Base-by-base conservation (phyloP, 2,113 vertebrate species). In the Carollia perspicillata region DNA sequence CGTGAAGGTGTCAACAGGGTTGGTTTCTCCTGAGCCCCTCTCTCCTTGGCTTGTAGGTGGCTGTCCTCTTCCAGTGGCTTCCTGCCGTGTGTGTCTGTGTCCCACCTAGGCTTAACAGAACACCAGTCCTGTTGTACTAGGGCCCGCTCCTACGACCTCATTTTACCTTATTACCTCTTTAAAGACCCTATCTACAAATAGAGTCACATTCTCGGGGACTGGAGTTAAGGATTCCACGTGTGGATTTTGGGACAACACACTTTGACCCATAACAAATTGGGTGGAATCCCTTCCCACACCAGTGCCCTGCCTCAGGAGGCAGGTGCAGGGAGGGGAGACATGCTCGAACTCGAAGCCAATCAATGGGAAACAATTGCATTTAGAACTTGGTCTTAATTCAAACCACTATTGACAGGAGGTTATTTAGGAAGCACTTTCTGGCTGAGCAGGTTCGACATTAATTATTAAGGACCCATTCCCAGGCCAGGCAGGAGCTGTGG, bases 401-500 rank as follows among this genome's bases (percentile, higher is more conserved):
- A 97, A 95, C 88, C 51, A 47, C 86, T 98, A 97, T 98, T 96
- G 97, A 95, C 92, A 97, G 60, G 40, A 90, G 74, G 74, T 97
- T 98, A 97, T 98, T 98, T 97, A 98, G 96, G 91, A 98, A 97
- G 90, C 97, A 75, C 95, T 97, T 97, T 97, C 94, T 97, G 93
- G 78, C 90, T 16, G 96, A 84, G 44, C 5, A 3, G 63, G 42
- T 33, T n/a, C 79, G 28, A 20, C n/a, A 98, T 97, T 97, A 97
- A 98, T 97, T 98, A 98, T 98, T 98, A 96, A 98, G 96, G 96
- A 95, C 78, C 90, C 94, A 90, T 96, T 93, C 92, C 40, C 88
- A 53, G 87, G 18, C 92, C 42, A 84, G 92, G 84, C n/a, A 95
- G 92, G 81, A 97, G 85, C 93, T 26, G 6, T 71, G 90, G 96